These are phyloP conservation scores for Scolopax mira DNA, from an alignment of 2,113 vertebrate genomes.

Conservation along the genomic window DNA sequence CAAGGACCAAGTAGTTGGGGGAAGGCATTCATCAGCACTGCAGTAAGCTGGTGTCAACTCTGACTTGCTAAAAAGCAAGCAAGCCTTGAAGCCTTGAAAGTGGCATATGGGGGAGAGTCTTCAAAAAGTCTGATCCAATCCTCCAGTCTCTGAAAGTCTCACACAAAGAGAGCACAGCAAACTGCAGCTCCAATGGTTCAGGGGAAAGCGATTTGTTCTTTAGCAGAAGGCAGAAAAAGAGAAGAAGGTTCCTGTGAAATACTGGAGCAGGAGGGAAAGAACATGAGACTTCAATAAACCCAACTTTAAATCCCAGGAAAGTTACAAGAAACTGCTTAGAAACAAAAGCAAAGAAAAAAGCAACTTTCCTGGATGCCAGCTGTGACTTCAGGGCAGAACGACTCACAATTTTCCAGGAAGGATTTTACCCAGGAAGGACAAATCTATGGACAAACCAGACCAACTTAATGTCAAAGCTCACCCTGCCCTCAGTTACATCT, in stretches of 20 bases:
- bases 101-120: not conserved
- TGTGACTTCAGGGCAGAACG: not conserved
- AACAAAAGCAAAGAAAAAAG: not conserved
- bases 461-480: not conserved
- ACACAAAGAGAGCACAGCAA: not conserved
- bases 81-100: conserved; percentile 29
- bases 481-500: not conserved
- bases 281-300: not conserved
- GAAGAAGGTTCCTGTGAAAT: not conserved
- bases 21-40: not conserved
- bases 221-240: not conserved
- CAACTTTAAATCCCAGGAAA: not conserved
- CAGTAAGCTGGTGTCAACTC: conserved; percentile 10
- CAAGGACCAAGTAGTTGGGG: not conserved
- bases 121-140: not conserved
- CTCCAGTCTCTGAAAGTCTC: not conserved
- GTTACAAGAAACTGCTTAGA: not conserved
- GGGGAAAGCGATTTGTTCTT: not conserved
- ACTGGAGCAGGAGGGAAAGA: not conserved
- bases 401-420: not conserved
- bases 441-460: not conserved
- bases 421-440: not conserved
- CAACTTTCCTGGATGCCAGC: not conserved
- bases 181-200: not conserved
- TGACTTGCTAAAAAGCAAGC: conserved; percentile 34